Percentiles rank a stretch among this genome's conserved stretches.
phyloP scores from a whole-genome alignment of 2,113 vertebrate species.

The Ameiurus melas region DNA sequence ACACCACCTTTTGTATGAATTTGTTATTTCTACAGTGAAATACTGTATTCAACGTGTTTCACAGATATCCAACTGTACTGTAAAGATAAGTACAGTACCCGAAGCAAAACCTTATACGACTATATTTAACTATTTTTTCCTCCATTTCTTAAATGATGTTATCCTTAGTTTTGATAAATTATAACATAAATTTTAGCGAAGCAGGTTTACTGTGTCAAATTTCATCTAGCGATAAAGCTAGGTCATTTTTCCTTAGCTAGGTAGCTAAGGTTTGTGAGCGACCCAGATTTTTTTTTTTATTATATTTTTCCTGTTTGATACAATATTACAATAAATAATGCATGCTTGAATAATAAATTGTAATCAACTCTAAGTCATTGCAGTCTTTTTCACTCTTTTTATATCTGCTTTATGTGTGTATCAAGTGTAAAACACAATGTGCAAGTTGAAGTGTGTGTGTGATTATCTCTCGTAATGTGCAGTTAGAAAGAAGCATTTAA shows the following conservation, averaged over 20 bases:
- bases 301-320: not conserved
- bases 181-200: not conserved
- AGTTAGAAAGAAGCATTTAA: slow-evolving; percentile 21
- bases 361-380: not conserved
- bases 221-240: not conserved
- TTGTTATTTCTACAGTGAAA: not conserved
- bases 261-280: not conserved
- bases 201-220: not conserved
- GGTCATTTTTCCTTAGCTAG: not conserved
- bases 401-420: not conserved
- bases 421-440: not conserved
- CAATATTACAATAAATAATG: not conserved
- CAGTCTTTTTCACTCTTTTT: not conserved
- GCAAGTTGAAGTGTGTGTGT: not conserved
- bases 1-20: no score
- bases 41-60: not conserved
- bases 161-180: not conserved
- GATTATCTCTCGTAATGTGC: not conserved
- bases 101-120: not conserved
- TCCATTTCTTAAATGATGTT: not conserved
- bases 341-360: not conserved
- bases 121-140: not conserved
- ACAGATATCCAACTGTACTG: not conserved
- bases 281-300: not conserved
- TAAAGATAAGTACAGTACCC: not conserved